Conservation (phyloP, 2,888 invertebrate species). For the Eilema sororculum region DNA sequence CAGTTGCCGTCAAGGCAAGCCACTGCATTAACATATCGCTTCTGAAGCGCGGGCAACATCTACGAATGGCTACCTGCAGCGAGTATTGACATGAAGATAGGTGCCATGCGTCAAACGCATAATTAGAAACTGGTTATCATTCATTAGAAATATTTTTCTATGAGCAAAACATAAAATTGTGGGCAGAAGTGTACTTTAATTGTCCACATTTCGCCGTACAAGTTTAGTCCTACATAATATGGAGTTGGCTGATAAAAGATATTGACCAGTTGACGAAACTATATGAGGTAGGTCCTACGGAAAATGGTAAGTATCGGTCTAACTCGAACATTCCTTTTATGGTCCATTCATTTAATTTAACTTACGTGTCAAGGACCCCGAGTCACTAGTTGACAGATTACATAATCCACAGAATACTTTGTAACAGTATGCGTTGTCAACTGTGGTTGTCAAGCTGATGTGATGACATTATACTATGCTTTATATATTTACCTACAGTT, state of each 20-base stretch:
- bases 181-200: neutral
- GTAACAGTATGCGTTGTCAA: too few relatives aligned
- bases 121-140: neutral
- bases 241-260: too few relatives aligned
- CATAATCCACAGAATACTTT: neutral
- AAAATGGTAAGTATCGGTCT: too few relatives aligned
- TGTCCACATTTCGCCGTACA: neutral
- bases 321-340: neutral
- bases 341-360: neutral
- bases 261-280: too few relatives aligned
- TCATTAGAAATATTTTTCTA: neutral
- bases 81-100: neutral
- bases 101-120: neutral
- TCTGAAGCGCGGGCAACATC: slow-evolving; percentile 16
- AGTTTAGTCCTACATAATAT: too few relatives aligned
- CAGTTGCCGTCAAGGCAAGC: slow-evolving; percentile 52
- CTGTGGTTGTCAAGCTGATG: neutral
- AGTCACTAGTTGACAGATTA: neutral
- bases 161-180: neutral
- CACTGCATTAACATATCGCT: slow-evolving; percentile 47
- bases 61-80: slow-evolving; percentile 6
- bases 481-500: too few relatives aligned
- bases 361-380: neutral
- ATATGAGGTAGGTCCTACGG: too few relatives aligned
- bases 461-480: too few relatives aligned